Evolutionary conservation across 2,888 invertebrate species (phyloP).

Genomic region (Amblyteles armatorius): DNA sequence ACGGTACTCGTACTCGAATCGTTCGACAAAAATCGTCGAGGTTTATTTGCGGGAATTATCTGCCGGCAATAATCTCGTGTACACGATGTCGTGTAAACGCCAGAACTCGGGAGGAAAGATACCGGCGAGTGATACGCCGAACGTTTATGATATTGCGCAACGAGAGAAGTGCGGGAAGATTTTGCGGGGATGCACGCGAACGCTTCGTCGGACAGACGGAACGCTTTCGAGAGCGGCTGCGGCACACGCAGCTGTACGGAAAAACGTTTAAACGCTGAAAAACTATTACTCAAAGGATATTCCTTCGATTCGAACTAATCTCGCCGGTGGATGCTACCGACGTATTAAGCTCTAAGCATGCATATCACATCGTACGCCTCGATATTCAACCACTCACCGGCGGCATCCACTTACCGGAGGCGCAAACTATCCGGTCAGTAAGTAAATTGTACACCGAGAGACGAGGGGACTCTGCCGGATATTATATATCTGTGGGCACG

Average conservation of each 20-base stretch:
- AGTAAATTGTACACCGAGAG: conserved; percentile 23
- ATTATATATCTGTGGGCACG: background rate
- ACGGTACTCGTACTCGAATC: conserved; percentile 61
- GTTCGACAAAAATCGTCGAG: conserved; percentile 60
- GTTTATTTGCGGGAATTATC: conserved; percentile 70
- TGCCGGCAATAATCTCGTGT: conserved; percentile 59
- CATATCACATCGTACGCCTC: conserved; percentile 34
- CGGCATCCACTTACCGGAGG: conserved; percentile 11
- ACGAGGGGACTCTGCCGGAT: conserved; percentile 8
- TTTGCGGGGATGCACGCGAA: conserved; percentile 25
- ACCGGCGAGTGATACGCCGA: background rate
- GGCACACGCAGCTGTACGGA: background rate
- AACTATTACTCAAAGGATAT: conserved; percentile 36
- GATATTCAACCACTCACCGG: background rate
- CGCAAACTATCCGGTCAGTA: background rate
- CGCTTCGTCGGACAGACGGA: background rate
- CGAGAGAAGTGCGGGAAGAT: conserved; percentile 30
- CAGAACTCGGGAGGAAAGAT: conserved; percentile 33
- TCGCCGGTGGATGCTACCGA: background rate
- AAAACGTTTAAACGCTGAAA: conserved; percentile 16
- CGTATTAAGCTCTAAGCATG: background rate
- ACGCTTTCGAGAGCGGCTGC: background rate
- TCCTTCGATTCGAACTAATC: conserved; percentile 25
- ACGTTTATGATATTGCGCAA: conserved; percentile 37
- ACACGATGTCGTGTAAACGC: too few species aligned